phyloP scores from a whole-genome alignment of 2,113 vertebrate genomes.

The Takifugu bimaculatus region DNA sequence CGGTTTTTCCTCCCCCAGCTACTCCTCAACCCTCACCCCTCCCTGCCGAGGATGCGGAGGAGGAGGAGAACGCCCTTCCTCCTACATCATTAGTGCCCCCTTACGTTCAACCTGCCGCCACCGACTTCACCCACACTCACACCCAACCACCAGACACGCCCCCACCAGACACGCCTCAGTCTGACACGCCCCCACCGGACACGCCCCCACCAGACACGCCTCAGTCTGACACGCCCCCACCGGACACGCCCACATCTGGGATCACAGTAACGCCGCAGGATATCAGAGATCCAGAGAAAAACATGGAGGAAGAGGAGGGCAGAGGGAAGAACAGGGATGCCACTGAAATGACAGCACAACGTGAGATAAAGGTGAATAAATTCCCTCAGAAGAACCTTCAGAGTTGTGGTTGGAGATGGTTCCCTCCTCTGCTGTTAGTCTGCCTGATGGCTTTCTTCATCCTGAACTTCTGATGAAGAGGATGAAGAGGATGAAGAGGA shows the following conservation, averaged over 20 bases:
- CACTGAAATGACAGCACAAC: not conserved
- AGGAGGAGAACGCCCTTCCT: not conserved
- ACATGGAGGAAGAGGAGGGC: not conserved
- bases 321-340: not conserved
- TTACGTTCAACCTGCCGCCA: not conserved
- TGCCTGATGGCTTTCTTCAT: slow-evolving; percentile 28
- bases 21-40: not conserved
- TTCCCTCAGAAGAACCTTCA: not conserved
- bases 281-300: not conserved
- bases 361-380: not conserved
- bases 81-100: not conserved
- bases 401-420: not conserved
- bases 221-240: not conserved
- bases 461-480: slow-evolving; percentile 38
- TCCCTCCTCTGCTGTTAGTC: slow-evolving; percentile 3
- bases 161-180: not conserved
- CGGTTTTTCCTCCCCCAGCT: not conserved
- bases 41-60: not conserved
- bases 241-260: not conserved
- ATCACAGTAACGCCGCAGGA: too few relatives aligned
- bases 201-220: not conserved
- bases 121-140: not conserved
- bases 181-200: not conserved
- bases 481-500: not conserved
- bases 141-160: not conserved